These are phyloP conservation scores for Uloborus diversus DNA, from an alignment of 1,140 invertebrate genomes.

Conservation along the genomic window DNA sequence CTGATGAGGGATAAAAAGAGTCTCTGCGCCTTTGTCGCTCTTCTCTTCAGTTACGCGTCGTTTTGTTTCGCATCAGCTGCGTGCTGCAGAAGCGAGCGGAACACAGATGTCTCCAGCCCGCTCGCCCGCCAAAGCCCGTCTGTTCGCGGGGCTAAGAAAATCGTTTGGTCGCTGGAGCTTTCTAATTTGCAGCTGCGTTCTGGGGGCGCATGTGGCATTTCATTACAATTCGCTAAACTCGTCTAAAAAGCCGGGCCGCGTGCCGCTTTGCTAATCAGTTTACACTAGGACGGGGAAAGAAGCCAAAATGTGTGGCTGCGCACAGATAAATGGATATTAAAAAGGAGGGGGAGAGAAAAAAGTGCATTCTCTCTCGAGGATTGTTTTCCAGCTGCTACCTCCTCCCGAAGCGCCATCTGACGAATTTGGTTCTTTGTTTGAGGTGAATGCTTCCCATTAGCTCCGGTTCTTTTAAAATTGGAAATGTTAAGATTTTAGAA, in stretches of 20 bases:
- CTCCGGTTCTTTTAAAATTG: too few species aligned
- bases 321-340: background rate
- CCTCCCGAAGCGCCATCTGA: conserved; percentile 4
- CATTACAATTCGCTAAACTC: conserved; percentile 35
- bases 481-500: too few species aligned
- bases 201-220: conserved; percentile 39
- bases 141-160: too few species aligned
- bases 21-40: too few species aligned
- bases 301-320: background rate
- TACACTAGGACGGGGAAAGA: conserved; percentile 12
- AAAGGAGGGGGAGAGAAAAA: background rate
- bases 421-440: too few species aligned
- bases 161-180: conserved; percentile 33
- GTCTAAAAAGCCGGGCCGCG: conserved; percentile 29
- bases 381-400: conserved; percentile 31
- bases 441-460: too few species aligned
- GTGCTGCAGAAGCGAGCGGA: too few species aligned
- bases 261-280: conserved; percentile 41
- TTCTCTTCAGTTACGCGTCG: too few species aligned
- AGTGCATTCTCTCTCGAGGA: conserved; percentile 19
- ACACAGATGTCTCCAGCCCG: too few species aligned
- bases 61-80: too few species aligned
- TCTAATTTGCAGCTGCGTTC: conserved; percentile 39
- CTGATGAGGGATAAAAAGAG: too few species aligned
- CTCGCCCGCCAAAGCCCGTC: too few species aligned